Evolutionary conservation across 2,113 vertebrate species (phyloP).

Genomic region (Peromyscus leucopus): DNA sequence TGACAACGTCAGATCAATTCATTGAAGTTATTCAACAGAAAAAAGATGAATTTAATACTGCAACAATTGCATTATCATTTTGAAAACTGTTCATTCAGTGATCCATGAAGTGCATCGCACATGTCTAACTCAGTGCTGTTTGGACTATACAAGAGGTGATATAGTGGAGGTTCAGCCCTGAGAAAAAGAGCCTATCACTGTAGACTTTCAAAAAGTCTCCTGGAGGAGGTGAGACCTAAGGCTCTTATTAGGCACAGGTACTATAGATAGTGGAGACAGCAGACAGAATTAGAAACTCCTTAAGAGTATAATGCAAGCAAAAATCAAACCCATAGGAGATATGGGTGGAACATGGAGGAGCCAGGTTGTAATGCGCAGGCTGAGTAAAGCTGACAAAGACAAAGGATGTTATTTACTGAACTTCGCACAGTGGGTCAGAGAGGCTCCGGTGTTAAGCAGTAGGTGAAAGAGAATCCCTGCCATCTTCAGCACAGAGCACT

Average conservation of each 20-base stretch:
- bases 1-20: not conserved
- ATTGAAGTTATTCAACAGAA: constrained; percentile 25
- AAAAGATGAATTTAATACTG: not conserved
- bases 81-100: not conserved
- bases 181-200: not conserved
- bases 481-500: not conserved
- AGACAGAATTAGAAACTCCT: not conserved
- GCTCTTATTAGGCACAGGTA: not conserved
- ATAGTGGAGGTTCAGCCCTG: not conserved
- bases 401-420: not conserved
- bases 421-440: not conserved
- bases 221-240: not conserved
- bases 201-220: not conserved
- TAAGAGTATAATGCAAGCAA: not conserved
- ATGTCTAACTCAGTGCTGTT: not conserved
- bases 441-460: not conserved
- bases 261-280: not conserved
- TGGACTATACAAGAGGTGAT: not conserved
- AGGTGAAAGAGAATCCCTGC: not conserved
- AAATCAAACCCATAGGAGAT: not conserved
- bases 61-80: not conserved
- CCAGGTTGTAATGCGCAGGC: not conserved
- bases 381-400: not conserved
- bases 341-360: not conserved
- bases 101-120: not conserved